phyloP scores from a whole-genome alignment of 2,113 vertebrate species.

The Sceloporus undulatus region DNA sequence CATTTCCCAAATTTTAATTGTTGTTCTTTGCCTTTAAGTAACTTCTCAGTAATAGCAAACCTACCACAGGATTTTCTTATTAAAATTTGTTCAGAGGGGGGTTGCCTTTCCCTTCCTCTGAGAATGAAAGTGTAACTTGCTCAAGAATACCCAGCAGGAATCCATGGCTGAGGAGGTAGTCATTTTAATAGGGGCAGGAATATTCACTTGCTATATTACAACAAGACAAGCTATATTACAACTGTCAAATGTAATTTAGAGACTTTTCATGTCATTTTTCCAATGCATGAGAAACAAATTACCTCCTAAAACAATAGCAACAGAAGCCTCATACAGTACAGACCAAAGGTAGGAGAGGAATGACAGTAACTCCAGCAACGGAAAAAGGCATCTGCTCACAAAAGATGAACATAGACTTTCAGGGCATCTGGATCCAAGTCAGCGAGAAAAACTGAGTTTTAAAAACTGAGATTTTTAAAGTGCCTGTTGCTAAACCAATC shows the following conservation, averaged over 20 bases:
- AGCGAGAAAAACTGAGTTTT: too few relatives aligned
- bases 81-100: too few relatives aligned
- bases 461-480: too few relatives aligned
- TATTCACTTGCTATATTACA: slow-evolving; percentile 5
- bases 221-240: slow-evolving; percentile 23
- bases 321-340: slow-evolving; percentile 11
- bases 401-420: too few relatives aligned
- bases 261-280: slow-evolving; percentile 41
- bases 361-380: background rate
- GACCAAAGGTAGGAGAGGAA: background rate
- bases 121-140: too few relatives aligned
- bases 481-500: too few relatives aligned
- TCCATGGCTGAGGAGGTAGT: too few relatives aligned
- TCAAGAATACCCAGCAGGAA: too few relatives aligned
- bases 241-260: slow-evolving; percentile 50
- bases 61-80: too few relatives aligned
- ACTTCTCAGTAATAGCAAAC: too few relatives aligned
- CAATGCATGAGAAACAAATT: slow-evolving; percentile 45
- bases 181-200: background rate
- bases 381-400: background rate
- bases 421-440: too few relatives aligned
- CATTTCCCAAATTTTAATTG: background rate
- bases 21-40: background rate
- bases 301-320: slow-evolving; percentile 25
- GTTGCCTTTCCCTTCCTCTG: too few relatives aligned